Evolutionary conservation across 2,113 vertebrate genomes (phyloP), one percentile per base, ranked within the genome.

Genomic region (Esox niger): DNA sequence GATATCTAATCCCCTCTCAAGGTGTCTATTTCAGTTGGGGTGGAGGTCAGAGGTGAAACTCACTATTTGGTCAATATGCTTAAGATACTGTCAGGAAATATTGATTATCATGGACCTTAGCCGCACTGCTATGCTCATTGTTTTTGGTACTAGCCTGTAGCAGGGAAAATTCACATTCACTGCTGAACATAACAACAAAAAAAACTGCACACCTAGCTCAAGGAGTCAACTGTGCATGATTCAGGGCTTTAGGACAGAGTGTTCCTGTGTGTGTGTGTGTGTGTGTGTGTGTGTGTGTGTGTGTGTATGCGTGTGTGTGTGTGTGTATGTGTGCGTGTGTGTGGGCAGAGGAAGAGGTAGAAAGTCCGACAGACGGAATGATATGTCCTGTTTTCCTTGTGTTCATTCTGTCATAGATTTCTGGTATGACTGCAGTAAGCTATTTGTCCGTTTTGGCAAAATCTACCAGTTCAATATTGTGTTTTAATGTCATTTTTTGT

Each of bases 11-110:
- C 80, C 78, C 52, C 60, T 68, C 68, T 73, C 76, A 75, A 66
- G 55, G 69, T 61, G 62, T 79, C 66, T 71, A n/a, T 76, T 70
- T 46, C 47, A 68, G 66, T n/a, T n/a, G n/a, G n/a, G n/a, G 62
- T 58, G 32, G 61, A 68, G 79, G 76, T 76, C 73, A 68, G 27
- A 63, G 73, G 68, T 60, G 61, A 79, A 73, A 68, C 71, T 59
- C 52, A 70, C 25, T 47, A 57, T 76, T 78, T 69, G 71, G 71
- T 84, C 79, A 74, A 79, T 82, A 84, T 70, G 74, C 78, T 75
- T 81, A 84, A 80, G 81, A 82, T 79, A 81, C 69, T 69, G 74
- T 81, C 80, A 77, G 64, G 62, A 60, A 55, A 62, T 82, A 82
- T 86, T 74, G 82, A 86, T 81, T 76, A 67, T 64, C 55, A 49